phyloP scores from a whole-genome alignment of 30 jellyfish, hydroid and myxozoan species.

The Turritopsis rubra region DNA sequence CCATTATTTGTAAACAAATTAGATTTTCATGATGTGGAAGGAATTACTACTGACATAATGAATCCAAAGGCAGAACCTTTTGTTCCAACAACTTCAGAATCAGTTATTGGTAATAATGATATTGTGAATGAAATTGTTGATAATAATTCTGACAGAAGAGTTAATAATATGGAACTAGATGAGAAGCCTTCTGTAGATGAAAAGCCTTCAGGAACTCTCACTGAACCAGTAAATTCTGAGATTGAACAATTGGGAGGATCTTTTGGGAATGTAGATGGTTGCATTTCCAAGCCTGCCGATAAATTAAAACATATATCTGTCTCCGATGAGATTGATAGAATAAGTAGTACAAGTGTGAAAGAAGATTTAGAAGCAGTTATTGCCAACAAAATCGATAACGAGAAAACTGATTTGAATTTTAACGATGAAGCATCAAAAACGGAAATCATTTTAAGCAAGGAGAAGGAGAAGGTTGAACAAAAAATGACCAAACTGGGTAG shows the following conservation, averaged over 20 bases:
- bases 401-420: background rate
- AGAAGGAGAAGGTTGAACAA: background rate
- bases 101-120: background rate
- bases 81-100: background rate
- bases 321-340: background rate
- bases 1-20: background rate
- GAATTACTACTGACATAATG: background rate
- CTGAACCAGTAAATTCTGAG: background rate
- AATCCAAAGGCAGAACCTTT: conserved; percentile 22
- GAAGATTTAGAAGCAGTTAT: conserved; percentile 23
- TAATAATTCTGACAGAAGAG: background rate
- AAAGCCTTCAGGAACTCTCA: background rate
- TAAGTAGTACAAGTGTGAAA: background rate
- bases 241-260: background rate
- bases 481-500: background rate
- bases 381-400: conserved; percentile 12
- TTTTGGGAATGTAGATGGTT: background rate
- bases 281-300: background rate
- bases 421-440: background rate
- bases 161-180: background rate
- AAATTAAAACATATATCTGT: background rate
- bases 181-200: conserved; percentile 9
- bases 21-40: background rate
- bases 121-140: background rate
- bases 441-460: background rate